Percentiles rank a stretch among this genome's conserved stretches.
These are phyloP conservation scores for Diplosoma virens DNA, from an alignment of 23 tunicate species.

Conservation along the genomic window DNA sequence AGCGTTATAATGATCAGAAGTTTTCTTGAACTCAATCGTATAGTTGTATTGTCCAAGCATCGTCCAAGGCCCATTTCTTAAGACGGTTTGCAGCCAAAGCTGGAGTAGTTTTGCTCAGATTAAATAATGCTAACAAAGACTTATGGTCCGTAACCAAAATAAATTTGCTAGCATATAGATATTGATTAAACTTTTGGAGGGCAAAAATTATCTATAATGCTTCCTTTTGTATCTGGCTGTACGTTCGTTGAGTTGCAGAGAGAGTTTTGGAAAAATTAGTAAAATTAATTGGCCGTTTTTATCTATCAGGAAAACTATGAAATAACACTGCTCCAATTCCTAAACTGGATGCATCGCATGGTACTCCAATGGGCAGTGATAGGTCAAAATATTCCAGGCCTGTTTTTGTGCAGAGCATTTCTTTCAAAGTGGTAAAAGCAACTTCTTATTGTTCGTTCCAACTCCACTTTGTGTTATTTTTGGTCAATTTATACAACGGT, in stretches of 20 bases:
- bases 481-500: constrained; percentile 3
- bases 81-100: constrained; percentile 32
- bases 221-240: constrained; percentile 33
- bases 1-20: constrained; percentile 37
- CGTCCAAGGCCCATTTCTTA: background rate
- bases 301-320: constrained; percentile 16
- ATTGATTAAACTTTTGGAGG: no score
- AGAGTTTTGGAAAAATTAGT: constrained; percentile 21
- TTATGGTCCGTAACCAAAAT: constrained; percentile 28
- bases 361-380: constrained; percentile 7
- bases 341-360: constrained; percentile 6
- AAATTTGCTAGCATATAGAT: no score
- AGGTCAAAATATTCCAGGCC: constrained; percentile 28
- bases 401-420: background rate
- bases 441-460: constrained; percentile 7
- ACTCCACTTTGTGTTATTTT: constrained; percentile 2
- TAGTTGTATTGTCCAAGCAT: background rate
- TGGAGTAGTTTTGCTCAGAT: constrained; percentile 21
- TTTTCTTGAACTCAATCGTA: constrained; percentile 14
- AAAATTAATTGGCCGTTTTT: constrained; percentile 29
- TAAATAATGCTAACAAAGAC: constrained; percentile 20
- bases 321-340: constrained; percentile 33
- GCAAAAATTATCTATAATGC: constrained; percentile 9
- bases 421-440: background rate
- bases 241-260: constrained; percentile 14